Conservation (phyloP, 2,888 invertebrate genomes). For the Megalurothrips usitatus region DNA sequence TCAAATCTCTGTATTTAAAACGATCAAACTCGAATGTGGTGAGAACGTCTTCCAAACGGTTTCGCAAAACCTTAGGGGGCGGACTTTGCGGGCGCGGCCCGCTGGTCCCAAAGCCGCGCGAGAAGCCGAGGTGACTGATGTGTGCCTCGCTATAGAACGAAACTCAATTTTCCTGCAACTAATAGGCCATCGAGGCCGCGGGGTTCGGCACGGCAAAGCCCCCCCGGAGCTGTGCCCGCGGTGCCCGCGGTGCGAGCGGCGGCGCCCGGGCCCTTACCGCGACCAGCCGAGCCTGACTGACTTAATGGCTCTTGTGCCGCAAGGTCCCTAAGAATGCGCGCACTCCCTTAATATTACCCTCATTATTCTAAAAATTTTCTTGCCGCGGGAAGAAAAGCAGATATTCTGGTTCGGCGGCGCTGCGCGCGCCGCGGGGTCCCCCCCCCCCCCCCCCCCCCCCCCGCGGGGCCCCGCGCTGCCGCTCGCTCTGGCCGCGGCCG, state of each 20-base stretch:
- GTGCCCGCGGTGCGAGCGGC: background rate
- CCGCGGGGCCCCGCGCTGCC: background rate
- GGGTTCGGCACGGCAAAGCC: background rate
- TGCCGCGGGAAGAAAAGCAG: constrained; percentile 1
- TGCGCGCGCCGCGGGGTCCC: background rate
- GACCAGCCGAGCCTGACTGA: background rate
- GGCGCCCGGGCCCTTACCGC: background rate
- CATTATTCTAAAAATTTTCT: constrained; percentile 21
- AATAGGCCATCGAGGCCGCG: background rate
- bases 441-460: background rate
- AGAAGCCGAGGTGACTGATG: background rate
- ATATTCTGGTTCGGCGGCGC: background rate
- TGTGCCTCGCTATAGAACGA: background rate
- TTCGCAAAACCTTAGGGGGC: too few relatives aligned
- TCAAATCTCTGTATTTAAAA: too few relatives aligned
- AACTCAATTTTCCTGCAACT: constrained; percentile 8
- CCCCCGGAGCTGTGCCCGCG: background rate
- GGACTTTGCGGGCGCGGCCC: too few relatives aligned
- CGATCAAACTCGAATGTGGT: too few relatives aligned
- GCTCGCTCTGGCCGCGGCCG: too few relatives aligned
- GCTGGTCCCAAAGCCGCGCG: too few relatives aligned
- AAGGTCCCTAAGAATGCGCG: background rate
- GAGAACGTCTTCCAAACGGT: too few relatives aligned
- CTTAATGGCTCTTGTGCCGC: constrained; percentile 3
- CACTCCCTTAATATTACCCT: constrained; percentile 18